Base-by-base conservation (phyloP, 1,140 invertebrate species). In the Pseudomyrmex pallidus region DNA sequence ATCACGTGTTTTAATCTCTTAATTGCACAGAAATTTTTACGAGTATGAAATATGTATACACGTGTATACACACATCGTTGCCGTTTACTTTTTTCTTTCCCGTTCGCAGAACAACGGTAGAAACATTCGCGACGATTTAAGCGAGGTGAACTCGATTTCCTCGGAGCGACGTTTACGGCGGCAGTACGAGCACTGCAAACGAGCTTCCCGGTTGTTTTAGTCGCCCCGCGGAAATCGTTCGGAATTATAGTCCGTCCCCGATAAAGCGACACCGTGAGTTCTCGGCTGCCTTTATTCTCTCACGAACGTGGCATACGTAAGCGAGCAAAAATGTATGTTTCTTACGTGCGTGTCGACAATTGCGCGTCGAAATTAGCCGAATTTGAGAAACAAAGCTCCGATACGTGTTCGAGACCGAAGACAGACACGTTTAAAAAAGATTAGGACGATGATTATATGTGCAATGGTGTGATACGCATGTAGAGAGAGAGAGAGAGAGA, bases 101-200 rank as follows among this genome's bases (percentile, higher is more conserved):
- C 12, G 10, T 66, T 72, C 12, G 44, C 20, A 13, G 8, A 59
- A 80, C 44, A 57, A 48, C 5, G 7, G 35, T 0, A 35, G 35
- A 48, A 70, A 78, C 35, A 48, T 61, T 57, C 1, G 76, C 76
- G 64, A 50, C 76, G 56, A 80, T 80, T 80, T 80, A 80, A 80
- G 66, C n/a, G 70, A 48, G 76, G 64, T 57, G 66, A 80, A 72
- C 76, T 80, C 76, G 66, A 72, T 80, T 80, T 80, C 22, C 76
- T 70, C 22, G 54, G 12, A 70, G 76, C 66, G 76, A 80, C 66
- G n/a, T 80, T 80, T 72, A 72, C 56, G 76, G 54, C 20, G 20
- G 15, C 15, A 17, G n/a, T 59, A 70, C 44, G 76, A 70, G 64
- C 54, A 15, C 17, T 70, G 64, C 35, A 50, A 80, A 80, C 66